Evolutionary conservation across 2,113 vertebrate species (phyloP).

Genomic region (Eulemur macaco): DNA sequence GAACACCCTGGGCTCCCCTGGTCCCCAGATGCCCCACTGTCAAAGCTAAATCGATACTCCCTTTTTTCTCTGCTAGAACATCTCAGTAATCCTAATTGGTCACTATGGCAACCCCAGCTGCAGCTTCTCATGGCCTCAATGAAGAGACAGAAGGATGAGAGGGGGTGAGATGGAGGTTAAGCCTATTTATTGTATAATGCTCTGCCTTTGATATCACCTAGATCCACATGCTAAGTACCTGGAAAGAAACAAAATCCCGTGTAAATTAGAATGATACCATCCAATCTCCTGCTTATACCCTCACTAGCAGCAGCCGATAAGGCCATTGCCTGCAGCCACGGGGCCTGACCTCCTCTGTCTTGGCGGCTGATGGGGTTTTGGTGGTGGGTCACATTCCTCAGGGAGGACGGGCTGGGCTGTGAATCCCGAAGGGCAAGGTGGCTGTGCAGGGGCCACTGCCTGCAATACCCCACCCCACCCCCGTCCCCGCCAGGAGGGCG

Average conservation of each 20-base stretch:
- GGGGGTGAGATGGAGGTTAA: slow-evolving; percentile 75
- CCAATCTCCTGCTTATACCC: slow-evolving; percentile 68
- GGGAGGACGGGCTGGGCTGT: not conserved
- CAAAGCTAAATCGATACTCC: slow-evolving; percentile 75
- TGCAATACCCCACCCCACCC: not conserved
- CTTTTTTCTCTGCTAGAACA: slow-evolving; percentile 76
- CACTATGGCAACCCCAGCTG: slow-evolving; percentile 81
- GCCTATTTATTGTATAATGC: slow-evolving; percentile 76
- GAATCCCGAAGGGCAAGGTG: not conserved
- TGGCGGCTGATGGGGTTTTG: slow-evolving; percentile 42
- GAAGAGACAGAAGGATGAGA: slow-evolving; percentile 76
- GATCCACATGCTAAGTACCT: slow-evolving; percentile 79
- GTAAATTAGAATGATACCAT: slow-evolving; percentile 59
- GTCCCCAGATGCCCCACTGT: slow-evolving; percentile 67
- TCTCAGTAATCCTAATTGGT: slow-evolving; percentile 81
- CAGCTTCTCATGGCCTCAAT: slow-evolving; percentile 63
- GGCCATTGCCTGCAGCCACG: slow-evolving; percentile 60
- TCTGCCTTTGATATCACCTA: slow-evolving; percentile 78
- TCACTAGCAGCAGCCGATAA: slow-evolving; percentile 52
- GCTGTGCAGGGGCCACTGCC: not conserved
- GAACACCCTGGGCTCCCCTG: slow-evolving; percentile 55
- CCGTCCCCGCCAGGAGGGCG: not conserved
- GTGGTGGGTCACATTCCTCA: slow-evolving; percentile 45
- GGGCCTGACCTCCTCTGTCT: slow-evolving; percentile 62
- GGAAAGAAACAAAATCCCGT: slow-evolving; percentile 76